Conservation (phyloP, 2,797 vertebrate genomes). For the Cossypha caffra region DNA sequence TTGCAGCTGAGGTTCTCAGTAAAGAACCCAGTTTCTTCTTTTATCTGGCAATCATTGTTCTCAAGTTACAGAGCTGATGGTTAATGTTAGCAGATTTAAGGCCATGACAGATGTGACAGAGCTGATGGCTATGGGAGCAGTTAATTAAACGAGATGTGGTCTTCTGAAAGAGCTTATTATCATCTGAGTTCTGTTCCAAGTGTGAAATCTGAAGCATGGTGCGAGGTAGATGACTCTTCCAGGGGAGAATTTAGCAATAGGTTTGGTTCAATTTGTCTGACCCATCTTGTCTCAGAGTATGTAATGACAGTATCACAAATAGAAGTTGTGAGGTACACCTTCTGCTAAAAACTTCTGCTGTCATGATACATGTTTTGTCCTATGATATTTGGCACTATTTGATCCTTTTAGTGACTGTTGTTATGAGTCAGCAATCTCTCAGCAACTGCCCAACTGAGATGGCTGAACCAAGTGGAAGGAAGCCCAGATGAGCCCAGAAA, state of each 20-base stretch:
- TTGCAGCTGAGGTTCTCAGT: neutral
- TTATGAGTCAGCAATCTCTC: neutral
- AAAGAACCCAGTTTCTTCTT: neutral
- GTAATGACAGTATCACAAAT: neutral
- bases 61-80: neutral
- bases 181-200: neutral
- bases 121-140: neutral
- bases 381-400: neutral
- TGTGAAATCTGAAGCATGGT: neutral
- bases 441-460: neutral
- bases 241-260: neutral
- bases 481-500: neutral
- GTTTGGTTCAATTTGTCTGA: neutral
- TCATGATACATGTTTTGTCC: neutral
- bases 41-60: neutral
- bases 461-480: neutral
- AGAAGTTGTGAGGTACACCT: neutral
- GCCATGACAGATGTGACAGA: neutral
- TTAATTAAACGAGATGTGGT: neutral
- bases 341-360: neutral
- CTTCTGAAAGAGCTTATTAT: neutral
- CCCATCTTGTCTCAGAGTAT: neutral
- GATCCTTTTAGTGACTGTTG: neutral
- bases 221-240: neutral
- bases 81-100: neutral